Base-by-base conservation (phyloP, 2,888 invertebrate species). In the Leptarthrus brevirostris region DNA sequence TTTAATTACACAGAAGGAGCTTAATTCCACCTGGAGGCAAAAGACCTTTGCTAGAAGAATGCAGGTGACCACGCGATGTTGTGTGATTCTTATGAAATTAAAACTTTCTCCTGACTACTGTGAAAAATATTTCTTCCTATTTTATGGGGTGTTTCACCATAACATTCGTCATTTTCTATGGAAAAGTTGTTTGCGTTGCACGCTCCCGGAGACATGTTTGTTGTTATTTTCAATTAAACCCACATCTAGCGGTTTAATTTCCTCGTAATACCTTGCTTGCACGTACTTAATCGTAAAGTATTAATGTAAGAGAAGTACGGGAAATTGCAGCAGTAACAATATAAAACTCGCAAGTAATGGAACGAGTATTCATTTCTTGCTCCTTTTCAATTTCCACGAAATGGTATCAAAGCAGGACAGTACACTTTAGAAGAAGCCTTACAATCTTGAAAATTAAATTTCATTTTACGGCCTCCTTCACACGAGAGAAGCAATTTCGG, bases 401-500 rank as follows among this genome's bases (percentile, higher is more conserved):
- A 69, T 47, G 49, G 69, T 44, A 49, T 49, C 34, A 52, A 24
- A 49, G 24, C 12, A 26, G 69, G 49, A 52, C 26, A 24, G 16
- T 36, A 36, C 69, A 52, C 52, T 69, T 34, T 40, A 24, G 52
- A 34, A 22, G 69, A 52, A 26, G 69, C 34, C 34, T 26, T 52
- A 49, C 69, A 69, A 69, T 52, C 69, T 69, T 18, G 69, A 69
- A 69, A 69, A 69, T 69, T 69, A 69, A 69, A 69, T 69, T 69
- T 69, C 69, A 69, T 69, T 69, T 69, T 52, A 69, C 52, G 69
- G 69, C 69, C 69, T 69, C 69, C 18, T 49, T 69, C 69, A 49
- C 69, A 52, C 52, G 16, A 30, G 52, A 49, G 49, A 16, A 49
- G 34, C 69, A 69, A 52, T 69, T 52, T 49, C 14, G 30, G 69